These are phyloP conservation scores for Hipparchia sbordonii DNA, from an alignment of 2,888 invertebrate genomes.

Conservation along the genomic window DNA sequence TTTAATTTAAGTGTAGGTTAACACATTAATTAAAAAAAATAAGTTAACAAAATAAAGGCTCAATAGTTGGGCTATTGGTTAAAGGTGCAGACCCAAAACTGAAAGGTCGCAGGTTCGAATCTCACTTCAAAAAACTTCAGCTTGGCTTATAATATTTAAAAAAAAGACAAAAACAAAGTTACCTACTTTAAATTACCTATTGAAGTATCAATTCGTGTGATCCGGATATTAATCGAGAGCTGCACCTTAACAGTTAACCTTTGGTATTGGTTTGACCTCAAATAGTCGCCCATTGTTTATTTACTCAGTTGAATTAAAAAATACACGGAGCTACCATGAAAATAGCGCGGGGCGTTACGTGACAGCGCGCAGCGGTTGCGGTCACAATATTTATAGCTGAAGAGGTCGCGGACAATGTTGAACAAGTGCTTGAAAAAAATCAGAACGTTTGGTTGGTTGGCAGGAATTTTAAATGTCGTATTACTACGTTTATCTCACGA, in stretches of 20 bases:
- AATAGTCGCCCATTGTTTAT: constrained; percentile 19
- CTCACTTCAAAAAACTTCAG: too few relatives aligned
- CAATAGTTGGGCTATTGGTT: too few relatives aligned
- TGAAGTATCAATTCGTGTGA: constrained; percentile 6
- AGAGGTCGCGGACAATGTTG: neutral
- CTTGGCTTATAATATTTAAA: too few relatives aligned
- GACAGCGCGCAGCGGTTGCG: constrained; percentile 14
- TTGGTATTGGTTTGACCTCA: constrained; percentile 30
- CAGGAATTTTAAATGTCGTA: too few relatives aligned
- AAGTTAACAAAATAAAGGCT: too few relatives aligned
- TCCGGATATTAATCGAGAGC: constrained; percentile 8
- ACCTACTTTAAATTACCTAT: too few relatives aligned
- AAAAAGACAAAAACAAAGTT: too few relatives aligned
- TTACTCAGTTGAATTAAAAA: constrained; percentile 15
- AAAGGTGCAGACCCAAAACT: too few relatives aligned
- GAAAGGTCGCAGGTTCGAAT: too few relatives aligned
- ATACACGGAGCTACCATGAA: constrained; percentile 16
- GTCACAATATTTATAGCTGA: neutral
- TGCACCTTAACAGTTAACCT: constrained; percentile 25
- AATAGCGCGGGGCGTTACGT: constrained; percentile 19
- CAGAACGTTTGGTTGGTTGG: neutral
- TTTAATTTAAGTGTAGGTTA: too few relatives aligned
- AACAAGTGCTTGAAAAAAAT: neutral
- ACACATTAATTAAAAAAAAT: too few relatives aligned
- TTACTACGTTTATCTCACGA: too few relatives aligned